Conservation (phyloP, 1,140 invertebrate species). For the Berghia stephanieae region DNA sequence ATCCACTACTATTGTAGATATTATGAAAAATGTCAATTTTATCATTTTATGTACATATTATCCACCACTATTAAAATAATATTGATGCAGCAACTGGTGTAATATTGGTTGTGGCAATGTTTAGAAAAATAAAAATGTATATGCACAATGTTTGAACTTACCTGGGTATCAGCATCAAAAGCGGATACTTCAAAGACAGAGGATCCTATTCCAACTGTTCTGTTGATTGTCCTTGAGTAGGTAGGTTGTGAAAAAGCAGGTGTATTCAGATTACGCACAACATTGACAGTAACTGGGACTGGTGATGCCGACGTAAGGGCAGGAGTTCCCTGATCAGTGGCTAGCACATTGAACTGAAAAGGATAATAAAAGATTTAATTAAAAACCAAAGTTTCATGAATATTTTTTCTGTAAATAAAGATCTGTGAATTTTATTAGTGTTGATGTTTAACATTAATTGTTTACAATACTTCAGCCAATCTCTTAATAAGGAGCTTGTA, state of each 20-base stretch:
- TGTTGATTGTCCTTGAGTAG: constrained; percentile 56
- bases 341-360: constrained; percentile 48
- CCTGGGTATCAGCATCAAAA: constrained; percentile 35
- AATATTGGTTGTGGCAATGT: too few species aligned
- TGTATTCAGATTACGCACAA: constrained; percentile 77
- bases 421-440: background rate
- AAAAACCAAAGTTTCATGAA: background rate
- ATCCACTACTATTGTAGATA: too few species aligned
- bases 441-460: too few species aligned
- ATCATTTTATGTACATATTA: too few species aligned
- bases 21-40: too few species aligned
- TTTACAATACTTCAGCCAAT: too few species aligned
- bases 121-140: too few species aligned
- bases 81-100: too few species aligned
- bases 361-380: background rate
- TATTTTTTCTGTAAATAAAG: background rate
- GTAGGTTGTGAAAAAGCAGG: constrained; percentile 53
- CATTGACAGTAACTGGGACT: constrained; percentile 82
- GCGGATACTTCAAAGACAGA: constrained; percentile 34
- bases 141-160: constrained; percentile 18
- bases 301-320: constrained; percentile 25
- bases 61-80: too few species aligned
- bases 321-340: constrained; percentile 43
- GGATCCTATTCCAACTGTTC: constrained; percentile 25
- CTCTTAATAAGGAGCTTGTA: too few species aligned